Percentiles rank a stretch among this genome's conserved stretches.
Conservation (phyloP, 2,888 invertebrate genomes). For the Tupiocoris notatus region DNA sequence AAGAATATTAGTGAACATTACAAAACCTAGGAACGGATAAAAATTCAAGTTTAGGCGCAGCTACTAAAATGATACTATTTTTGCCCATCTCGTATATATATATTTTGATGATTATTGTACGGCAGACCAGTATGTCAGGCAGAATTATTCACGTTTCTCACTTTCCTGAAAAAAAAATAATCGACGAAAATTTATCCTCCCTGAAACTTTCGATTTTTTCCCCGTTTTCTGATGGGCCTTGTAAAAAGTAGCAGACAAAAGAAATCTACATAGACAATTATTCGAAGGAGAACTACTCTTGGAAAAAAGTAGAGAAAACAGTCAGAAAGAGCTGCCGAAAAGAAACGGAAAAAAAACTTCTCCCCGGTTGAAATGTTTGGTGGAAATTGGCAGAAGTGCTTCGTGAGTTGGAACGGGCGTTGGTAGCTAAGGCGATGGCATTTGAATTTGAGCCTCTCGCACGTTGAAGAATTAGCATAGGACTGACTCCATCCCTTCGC, state of each 20-base stretch:
- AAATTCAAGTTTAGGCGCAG: no score
- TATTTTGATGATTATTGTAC: no score
- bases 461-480: constrained; percentile 43
- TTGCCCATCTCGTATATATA: no score
- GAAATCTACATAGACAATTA: neutral
- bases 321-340: constrained; percentile 11
- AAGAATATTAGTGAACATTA: no score
- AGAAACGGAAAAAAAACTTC: constrained; percentile 12
- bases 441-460: constrained; percentile 43
- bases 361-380: neutral
- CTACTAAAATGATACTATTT: no score
- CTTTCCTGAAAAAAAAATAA: no score
- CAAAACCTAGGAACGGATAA: no score
- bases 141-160: no score
- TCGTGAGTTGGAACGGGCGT: neutral
- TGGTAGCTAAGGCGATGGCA: constrained; percentile 3
- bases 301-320: constrained; percentile 13
- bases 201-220: no score
- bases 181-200: no score
- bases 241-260: neutral
- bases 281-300: neutral
- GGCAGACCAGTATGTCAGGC: no score
- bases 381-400: constrained; percentile 16
- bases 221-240: no score
- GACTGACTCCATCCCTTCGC: constrained; percentile 15